These are phyloP conservation scores for Lysandra coridon DNA, from an alignment of 2,888 invertebrate genomes.

Conservation along the genomic window DNA sequence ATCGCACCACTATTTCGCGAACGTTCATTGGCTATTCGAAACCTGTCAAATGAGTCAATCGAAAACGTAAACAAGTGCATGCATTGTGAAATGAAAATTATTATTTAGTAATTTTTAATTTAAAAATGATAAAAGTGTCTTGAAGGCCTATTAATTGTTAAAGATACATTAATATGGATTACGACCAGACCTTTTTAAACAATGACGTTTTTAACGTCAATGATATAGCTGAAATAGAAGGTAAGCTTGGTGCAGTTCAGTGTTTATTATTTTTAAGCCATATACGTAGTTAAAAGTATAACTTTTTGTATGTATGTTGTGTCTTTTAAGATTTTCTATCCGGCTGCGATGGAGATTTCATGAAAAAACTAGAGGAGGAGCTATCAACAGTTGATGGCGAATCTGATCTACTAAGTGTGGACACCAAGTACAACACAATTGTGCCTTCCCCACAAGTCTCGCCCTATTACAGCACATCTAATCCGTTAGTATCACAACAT, in stretches of 20 bases:
- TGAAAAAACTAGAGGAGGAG: constrained; percentile 76
- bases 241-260: constrained; percentile 59
- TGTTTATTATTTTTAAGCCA: neutral
- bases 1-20: constrained; percentile 81
- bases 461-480: constrained; percentile 56
- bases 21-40: constrained; percentile 79
- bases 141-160: constrained; percentile 10
- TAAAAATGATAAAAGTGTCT: constrained; percentile 15
- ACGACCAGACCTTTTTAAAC: constrained; percentile 65
- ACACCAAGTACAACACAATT: constrained; percentile 56
- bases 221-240: constrained; percentile 85
- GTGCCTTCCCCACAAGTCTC: constrained; percentile 57
- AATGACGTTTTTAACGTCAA: constrained; percentile 83
- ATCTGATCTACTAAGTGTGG: constrained; percentile 56
- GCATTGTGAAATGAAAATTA: constrained; percentile 33
- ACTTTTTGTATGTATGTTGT: constrained; percentile 16
- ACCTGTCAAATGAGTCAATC: constrained; percentile 58
- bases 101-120: constrained; percentile 27
- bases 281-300: neutral
- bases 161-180: constrained; percentile 54
- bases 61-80: constrained; percentile 62
- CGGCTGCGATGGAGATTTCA: constrained; percentile 84
- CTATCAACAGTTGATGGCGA: constrained; percentile 63
- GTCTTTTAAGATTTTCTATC: constrained; percentile 81
- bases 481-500: constrained; percentile 69